Percentiles rank a stretch among this genome's conserved stretches.
These are phyloP conservation scores for Drosophila erecta DNA, from an alignment of 1,140 invertebrate species.

Conservation along the genomic window DNA sequence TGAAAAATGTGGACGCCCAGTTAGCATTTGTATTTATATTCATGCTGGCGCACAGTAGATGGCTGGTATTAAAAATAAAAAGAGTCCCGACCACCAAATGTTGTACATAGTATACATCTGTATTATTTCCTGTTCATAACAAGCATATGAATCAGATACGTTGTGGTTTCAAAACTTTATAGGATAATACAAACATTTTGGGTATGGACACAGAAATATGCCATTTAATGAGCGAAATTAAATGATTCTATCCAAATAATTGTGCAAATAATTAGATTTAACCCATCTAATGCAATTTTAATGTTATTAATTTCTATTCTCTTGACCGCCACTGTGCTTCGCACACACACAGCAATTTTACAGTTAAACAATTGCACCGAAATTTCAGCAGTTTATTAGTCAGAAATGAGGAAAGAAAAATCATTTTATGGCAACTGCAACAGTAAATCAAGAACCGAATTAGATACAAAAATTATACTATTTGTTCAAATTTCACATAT, in stretches of 20 bases:
- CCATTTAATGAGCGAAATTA: no score
- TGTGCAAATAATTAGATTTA: no score
- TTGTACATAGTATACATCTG: background rate
- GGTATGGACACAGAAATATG: no score
- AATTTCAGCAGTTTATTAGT: conserved; percentile 26
- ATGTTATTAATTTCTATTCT: background rate
- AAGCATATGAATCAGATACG: conserved; percentile 18
- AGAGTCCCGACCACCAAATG: background rate
- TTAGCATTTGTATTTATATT: conserved; percentile 46
- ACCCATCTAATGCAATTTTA: background rate
- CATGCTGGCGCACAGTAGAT: conserved; percentile 16
- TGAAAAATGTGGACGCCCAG: conserved; percentile 2
- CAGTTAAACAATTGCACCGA: conserved; percentile 22
- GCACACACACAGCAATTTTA: background rate
- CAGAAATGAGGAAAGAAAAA: conserved; percentile 12
- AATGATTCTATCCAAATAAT: no score
- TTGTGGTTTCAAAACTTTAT: background rate
- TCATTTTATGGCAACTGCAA: conserved; percentile 24
- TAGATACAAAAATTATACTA: conserved; percentile 15
- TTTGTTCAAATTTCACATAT: conserved; percentile 9
- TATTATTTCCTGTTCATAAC: conserved; percentile 9
- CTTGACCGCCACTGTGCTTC: background rate
- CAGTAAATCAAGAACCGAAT: conserved; percentile 33
- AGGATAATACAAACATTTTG: background rate
- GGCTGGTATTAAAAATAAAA: conserved; percentile 38